phyloP scores from a whole-genome alignment of 2,113 vertebrate species.

The Heloderma charlesbogerti region DNA sequence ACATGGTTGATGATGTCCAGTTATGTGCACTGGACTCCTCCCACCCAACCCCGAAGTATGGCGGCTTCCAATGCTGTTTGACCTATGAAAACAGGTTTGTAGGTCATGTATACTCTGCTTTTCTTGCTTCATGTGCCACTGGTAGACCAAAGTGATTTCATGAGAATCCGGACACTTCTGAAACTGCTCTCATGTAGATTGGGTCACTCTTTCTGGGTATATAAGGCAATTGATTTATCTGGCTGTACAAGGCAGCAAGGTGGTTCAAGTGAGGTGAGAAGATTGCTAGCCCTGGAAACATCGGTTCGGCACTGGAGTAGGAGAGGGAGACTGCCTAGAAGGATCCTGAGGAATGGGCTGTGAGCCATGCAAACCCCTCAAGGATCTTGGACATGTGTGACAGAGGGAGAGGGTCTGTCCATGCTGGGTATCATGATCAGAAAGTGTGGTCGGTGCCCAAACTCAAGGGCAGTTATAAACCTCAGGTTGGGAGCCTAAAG shows the following conservation, averaged over 20 bases:
- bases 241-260: neutral
- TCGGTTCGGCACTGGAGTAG: neutral
- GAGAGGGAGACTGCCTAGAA: neutral
- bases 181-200: too few relatives aligned
- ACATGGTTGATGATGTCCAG: too few relatives aligned
- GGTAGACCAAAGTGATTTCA: too few relatives aligned
- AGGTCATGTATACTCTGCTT: too few relatives aligned
- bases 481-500: neutral
- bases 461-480: neutral
- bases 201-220: neutral
- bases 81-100: too few relatives aligned
- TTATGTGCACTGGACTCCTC: too few relatives aligned
- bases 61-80: too few relatives aligned
- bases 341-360: neutral
- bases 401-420: neutral
- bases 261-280: neutral
- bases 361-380: neutral
- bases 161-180: too few relatives aligned
- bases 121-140: too few relatives aligned
- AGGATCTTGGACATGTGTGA: neutral
- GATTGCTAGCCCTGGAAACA: neutral
- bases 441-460: neutral
- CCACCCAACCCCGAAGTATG: too few relatives aligned
- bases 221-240: neutral
- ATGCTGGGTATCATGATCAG: too few relatives aligned